Evolutionary conservation across 2,797 vertebrate genomes (phyloP).

Genomic region (Phoxinus dragarum): DNA sequence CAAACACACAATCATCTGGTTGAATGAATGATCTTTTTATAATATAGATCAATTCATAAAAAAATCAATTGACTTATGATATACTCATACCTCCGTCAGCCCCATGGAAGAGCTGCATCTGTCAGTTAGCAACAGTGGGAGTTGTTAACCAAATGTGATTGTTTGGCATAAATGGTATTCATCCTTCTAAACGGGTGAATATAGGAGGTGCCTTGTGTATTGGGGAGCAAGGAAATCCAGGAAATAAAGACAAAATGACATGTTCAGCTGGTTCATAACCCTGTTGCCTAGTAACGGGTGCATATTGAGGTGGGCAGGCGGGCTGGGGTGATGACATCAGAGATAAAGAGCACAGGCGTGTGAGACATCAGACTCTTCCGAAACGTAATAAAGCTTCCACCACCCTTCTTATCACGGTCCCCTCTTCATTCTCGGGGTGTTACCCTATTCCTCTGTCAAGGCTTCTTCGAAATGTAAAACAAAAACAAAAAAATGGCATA

Average conservation of each 20-base stretch:
- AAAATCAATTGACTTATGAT: not conserved
- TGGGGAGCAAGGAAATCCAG: slow-evolving; percentile 49
- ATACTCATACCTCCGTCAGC: not conserved
- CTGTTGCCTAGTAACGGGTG: slow-evolving; percentile 68
- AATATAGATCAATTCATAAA: not conserved
- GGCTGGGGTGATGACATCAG: slow-evolving; percentile 58
- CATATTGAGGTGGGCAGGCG: slow-evolving; percentile 52
- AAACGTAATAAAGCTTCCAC: slow-evolving; percentile 1
- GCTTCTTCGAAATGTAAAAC: slow-evolving; percentile 5
- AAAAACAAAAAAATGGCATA: not conserved
- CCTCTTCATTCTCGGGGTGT: slow-evolving; percentile 1
- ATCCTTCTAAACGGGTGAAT: not conserved
- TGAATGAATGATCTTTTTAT: not conserved
- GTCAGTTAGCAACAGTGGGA: slow-evolving; percentile 7
- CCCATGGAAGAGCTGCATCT: not conserved
- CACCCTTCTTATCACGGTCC: not conserved
- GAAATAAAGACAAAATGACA: slow-evolving; percentile 50
- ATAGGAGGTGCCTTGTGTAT: slow-evolving; percentile 27
- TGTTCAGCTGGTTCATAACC: slow-evolving; percentile 60
- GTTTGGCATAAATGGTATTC: not conserved
- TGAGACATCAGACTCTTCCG: not conserved
- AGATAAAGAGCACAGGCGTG: slow-evolving; percentile 49
- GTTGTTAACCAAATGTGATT: slow-evolving; percentile 1
- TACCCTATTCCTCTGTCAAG: slow-evolving; percentile 15
- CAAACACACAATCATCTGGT: no score